phyloP scores from a whole-genome alignment of 2,113 vertebrate species.

The Zingel zingel region DNA sequence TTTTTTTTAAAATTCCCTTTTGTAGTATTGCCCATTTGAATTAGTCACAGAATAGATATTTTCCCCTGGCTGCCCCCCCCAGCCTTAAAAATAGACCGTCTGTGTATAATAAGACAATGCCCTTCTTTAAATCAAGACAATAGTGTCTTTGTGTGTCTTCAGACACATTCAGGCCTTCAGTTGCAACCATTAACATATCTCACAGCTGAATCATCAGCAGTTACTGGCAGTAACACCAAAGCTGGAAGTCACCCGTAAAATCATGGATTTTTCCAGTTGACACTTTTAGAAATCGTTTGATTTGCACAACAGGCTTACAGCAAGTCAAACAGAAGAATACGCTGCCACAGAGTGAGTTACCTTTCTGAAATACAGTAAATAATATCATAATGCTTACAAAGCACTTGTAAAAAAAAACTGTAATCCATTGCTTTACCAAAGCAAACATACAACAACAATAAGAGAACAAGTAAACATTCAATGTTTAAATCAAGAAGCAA shows the following conservation, averaged over 20 bases:
- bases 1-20: neutral
- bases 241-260: conserved; percentile 45
- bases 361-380: neutral
- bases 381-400: neutral
- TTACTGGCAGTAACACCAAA: conserved; percentile 61
- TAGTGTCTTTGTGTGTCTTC: conserved; percentile 66
- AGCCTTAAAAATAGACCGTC: conserved; percentile 72
- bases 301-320: conserved; percentile 36
- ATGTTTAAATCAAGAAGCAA: neutral
- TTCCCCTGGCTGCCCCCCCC: neutral
- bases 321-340: conserved; percentile 16
- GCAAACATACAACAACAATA: neutral
- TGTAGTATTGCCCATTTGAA: conserved; percentile 40
- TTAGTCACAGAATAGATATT: conserved; percentile 62
- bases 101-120: conserved; percentile 70
- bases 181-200: conserved; percentile 76
- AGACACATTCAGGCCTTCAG: conserved; percentile 63
- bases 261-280: conserved; percentile 49
- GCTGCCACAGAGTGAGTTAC: neutral
- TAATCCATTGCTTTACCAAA: neutral
- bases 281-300: conserved; percentile 53
- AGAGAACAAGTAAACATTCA: neutral
- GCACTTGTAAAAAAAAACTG: neutral
- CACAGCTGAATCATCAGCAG: conserved; percentile 74
- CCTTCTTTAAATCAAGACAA: conserved; percentile 64